Evolutionary conservation across 2,888 invertebrate species (phyloP), one percentile per base, ranked within the genome.

Genomic region (Melinopterus prodromus): DNA sequence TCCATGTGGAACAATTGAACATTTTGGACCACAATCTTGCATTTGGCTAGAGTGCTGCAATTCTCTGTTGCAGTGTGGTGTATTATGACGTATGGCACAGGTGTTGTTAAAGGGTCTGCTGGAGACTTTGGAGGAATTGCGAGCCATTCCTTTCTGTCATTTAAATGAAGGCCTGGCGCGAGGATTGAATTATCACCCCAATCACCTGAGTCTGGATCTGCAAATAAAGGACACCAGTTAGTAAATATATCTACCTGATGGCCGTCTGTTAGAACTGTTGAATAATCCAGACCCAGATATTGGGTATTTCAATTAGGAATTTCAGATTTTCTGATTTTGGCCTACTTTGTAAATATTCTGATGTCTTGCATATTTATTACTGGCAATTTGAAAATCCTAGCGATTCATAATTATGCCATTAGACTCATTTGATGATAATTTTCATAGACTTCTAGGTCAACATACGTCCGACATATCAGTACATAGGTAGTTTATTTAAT

Each of bases 1-100:
- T 94, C 94, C 69, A 96, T 93, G 87, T 96, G 95, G 84, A 91
- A 94, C 35, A 90, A 91, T 87, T 95, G 95, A 76, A 94, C 92
- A 36, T 90, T 87, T 14, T 93, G 91, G 1, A 94, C 93, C 0
- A 91, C 90, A 7, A 91, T 90, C 1, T 92, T 91, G 82, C 94
- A 94, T 80, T 90, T 89, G 0, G 92, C 92, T 91, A 91, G 91
- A 7, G 89, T 90, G 6, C 85, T 83, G 85, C 95, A 95, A 77
- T 89, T 89, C 81, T 92, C 92, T 0, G 93, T 92, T 1, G 92
- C 94, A 0, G 94, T 94, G 83, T 94, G 94, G 0, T 92, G 90
- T 79, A 94, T 93, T 76, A 94, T 91, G 0, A 94, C 92, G 75
- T 89, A 88, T 6, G 89, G 88, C 14, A 90, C 89, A n/a, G 92